Percentiles rank a stretch among this genome's conserved stretches.
Evolutionary conservation across 2,113 vertebrate species (phyloP).

Genomic region (Cyanoramphus novaezelandiae): DNA sequence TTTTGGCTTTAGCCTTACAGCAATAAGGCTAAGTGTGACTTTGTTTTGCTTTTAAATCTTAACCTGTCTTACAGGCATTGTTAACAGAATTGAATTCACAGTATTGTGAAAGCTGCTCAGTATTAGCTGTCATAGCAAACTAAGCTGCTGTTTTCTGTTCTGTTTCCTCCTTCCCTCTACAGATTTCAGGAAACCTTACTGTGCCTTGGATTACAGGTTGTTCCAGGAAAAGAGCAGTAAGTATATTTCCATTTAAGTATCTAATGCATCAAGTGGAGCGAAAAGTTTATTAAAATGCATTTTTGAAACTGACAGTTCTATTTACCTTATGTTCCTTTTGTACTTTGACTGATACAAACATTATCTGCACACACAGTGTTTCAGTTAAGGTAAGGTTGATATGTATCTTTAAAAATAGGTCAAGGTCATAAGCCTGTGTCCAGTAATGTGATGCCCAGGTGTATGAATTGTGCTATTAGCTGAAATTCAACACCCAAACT

Average conservation of each 20-base stretch:
- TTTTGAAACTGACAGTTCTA: background rate
- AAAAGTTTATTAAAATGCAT: background rate
- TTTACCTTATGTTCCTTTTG: background rate
- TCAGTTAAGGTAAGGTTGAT: background rate
- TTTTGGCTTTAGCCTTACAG: background rate
- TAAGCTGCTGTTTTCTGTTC: slow-evolving; percentile 46
- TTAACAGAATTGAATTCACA: background rate
- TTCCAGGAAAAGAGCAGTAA: slow-evolving; percentile 98
- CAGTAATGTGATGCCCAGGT: background rate
- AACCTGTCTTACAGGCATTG: background rate
- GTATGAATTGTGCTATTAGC: background rate
- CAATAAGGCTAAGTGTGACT: background rate
- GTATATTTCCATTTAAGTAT: slow-evolving; percentile 70
- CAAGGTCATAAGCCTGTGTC: background rate
- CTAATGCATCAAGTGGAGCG: background rate
- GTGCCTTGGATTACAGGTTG: slow-evolving; percentile 95
- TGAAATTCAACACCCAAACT: background rate
- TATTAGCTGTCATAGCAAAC: background rate
- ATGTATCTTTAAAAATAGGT: background rate
- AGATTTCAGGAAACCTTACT: slow-evolving; percentile 89
- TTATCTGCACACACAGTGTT: background rate
- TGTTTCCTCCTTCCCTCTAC: slow-evolving; percentile 63
- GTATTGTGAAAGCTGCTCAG: background rate
- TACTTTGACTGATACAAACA: background rate
- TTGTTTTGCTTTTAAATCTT: background rate